Evolutionary conservation across 2,888 invertebrate species (phyloP).

Genomic region (Idaea biselata): DNA sequence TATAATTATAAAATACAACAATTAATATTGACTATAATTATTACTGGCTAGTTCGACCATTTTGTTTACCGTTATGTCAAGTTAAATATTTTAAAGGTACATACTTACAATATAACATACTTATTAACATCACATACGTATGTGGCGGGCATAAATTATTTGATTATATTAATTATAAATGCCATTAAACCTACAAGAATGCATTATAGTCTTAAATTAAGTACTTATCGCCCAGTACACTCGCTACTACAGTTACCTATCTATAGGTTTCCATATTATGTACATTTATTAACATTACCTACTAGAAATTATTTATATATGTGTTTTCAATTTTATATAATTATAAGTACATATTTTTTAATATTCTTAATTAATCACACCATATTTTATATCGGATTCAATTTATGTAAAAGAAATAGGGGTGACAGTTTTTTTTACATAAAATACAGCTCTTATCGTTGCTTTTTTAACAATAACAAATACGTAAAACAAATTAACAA

Average conservation of each 20-base stretch:
- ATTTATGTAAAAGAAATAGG: conserved; percentile 46
- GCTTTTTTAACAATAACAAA: conserved; percentile 30
- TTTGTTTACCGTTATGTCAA: neutral
- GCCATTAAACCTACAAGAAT: neutral
- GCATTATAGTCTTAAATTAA: neutral
- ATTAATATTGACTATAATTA: too few relatives aligned
- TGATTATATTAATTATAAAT: neutral
- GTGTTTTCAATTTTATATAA: neutral
- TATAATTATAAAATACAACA: too few relatives aligned
- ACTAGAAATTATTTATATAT: neutral
- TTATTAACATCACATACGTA: neutral
- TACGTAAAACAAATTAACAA: conserved; percentile 34
- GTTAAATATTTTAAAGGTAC: neutral
- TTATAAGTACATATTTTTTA: neutral
- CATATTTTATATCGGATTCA: conserved; percentile 9
- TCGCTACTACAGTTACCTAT: too few relatives aligned
- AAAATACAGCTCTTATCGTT: conserved; percentile 68
- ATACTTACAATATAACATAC: neutral
- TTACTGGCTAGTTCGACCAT: too few relatives aligned
- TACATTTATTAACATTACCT: too few relatives aligned
- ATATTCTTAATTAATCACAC: neutral
- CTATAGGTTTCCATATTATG: too few relatives aligned
- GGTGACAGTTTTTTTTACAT: conserved; percentile 65
- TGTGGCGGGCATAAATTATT: neutral
- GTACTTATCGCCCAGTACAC: too few relatives aligned